Evolutionary conservation across 2,888 invertebrate genomes (phyloP).

Genomic region (Dinocampus coccinellae): DNA sequence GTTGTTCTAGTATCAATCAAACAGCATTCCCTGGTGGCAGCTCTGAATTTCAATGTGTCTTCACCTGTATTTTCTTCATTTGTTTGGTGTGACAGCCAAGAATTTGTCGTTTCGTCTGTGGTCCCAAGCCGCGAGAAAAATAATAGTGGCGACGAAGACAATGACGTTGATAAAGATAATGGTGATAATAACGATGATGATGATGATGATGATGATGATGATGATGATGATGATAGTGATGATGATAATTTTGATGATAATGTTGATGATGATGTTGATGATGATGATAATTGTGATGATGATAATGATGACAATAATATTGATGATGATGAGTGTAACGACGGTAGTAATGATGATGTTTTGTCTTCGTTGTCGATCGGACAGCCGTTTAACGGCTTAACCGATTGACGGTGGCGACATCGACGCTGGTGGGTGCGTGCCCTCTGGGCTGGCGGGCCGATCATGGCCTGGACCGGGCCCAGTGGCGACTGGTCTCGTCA

Average conservation of each 20-base stretch:
- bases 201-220: slow-evolving; percentile 27
- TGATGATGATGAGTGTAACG: slow-evolving; percentile 1
- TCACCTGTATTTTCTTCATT: not conserved
- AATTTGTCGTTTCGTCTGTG: not conserved
- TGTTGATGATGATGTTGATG: not conserved
- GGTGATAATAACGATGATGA: slow-evolving; percentile 18
- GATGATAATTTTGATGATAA: slow-evolving; percentile 21
- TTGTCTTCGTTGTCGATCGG: slow-evolving; percentile 13
- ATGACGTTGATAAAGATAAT: slow-evolving; percentile 28
- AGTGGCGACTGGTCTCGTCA: slow-evolving; percentile 64
- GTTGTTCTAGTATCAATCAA: slow-evolving; percentile 9
- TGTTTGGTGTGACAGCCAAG: slow-evolving; percentile 3
- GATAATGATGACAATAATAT: slow-evolving; percentile 15
- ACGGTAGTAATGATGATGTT: not conserved
- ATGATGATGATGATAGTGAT: slow-evolving; percentile 15
- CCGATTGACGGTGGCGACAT: slow-evolving; percentile 25
- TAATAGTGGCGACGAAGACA: not conserved
- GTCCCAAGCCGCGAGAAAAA: not conserved
- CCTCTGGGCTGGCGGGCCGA: slow-evolving; percentile 48
- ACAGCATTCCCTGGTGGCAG: not conserved
- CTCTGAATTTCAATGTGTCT: not conserved
- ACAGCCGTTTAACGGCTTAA: not conserved
- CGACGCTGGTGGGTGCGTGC: slow-evolving; percentile 42
- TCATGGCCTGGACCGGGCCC: slow-evolving; percentile 59
- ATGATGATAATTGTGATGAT: slow-evolving; percentile 7